These are phyloP conservation scores for Gonioctena quinquepunctata DNA, from an alignment of 1,140 invertebrate species.

Conservation along the genomic window DNA sequence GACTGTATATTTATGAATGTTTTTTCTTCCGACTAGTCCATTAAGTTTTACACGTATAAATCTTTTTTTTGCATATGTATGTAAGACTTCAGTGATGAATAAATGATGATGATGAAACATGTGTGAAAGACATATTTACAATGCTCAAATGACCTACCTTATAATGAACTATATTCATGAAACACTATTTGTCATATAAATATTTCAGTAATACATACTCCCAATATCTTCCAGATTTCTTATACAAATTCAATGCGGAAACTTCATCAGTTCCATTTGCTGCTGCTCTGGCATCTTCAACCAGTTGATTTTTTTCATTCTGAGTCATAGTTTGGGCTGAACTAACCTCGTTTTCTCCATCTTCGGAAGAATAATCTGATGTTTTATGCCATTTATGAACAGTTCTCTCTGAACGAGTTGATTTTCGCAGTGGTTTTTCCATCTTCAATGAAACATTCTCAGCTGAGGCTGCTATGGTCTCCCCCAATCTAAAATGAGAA, in stretches of 20 bases:
- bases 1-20: no score
- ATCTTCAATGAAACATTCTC: slow-evolving; percentile 23
- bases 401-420: background rate
- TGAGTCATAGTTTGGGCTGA: slow-evolving; percentile 34
- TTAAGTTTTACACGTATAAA: no score
- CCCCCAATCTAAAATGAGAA: background rate
- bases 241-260: slow-evolving; percentile 59
- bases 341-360: slow-evolving; percentile 51
- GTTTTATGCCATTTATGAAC: slow-evolving; percentile 41
- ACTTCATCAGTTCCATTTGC: slow-evolving; percentile 32
- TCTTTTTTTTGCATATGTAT: no score
- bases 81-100: no score
- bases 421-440: background rate
- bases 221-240: slow-evolving; percentile 68
- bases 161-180: no score
- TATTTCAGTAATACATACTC: slow-evolving; percentile 65
- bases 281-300: slow-evolving; percentile 36
- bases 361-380: slow-evolving; percentile 62
- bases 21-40: no score
- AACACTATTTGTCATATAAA: no score
- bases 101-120: no score
- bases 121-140: no score
- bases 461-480: background rate
- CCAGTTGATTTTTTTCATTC: slow-evolving; percentile 43
- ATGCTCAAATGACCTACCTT: no score